These are phyloP conservation scores for Agrochola macilenta DNA, from an alignment of 2,888 invertebrate species.

Conservation along the genomic window DNA sequence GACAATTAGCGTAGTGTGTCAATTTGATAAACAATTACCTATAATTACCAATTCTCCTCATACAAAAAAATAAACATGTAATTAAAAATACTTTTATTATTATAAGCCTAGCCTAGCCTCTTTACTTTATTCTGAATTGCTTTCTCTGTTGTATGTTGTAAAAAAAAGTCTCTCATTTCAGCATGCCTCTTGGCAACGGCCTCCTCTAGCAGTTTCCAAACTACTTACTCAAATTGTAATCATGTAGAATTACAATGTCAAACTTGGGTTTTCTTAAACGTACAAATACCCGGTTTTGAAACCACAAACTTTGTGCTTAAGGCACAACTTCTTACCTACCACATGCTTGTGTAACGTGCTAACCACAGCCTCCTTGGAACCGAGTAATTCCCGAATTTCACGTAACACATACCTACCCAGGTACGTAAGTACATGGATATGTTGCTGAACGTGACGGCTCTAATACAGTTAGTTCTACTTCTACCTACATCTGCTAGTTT, in stretches of 20 bases:
- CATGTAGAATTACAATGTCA: not conserved
- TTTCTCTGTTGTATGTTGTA: not conserved
- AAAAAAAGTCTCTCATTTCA: not conserved
- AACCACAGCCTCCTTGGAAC: conserved; percentile 26
- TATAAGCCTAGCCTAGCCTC: too few species aligned
- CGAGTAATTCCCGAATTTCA: conserved; percentile 18
- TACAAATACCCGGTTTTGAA: not conserved
- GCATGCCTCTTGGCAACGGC: not conserved
- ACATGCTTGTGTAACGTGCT: not conserved
- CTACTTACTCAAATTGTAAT: not conserved
- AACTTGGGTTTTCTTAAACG: not conserved
- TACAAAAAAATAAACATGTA: too few species aligned
- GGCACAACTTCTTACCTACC: not conserved
- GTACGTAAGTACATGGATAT: conserved; percentile 14
- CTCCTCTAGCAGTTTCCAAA: not conserved
- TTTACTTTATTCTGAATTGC: not conserved
- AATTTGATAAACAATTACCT: too few species aligned
- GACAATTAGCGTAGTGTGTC: not conserved
- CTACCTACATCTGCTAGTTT: not conserved
- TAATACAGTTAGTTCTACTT: conserved; percentile 25
- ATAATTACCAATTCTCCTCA: not conserved
- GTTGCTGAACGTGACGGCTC: conserved; percentile 31
- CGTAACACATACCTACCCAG: conserved; percentile 21
- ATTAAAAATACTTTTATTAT: not conserved
- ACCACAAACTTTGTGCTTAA: conserved; percentile 17